Evolutionary conservation across 2,888 invertebrate species (phyloP), one percentile per base, ranked within the genome.

Genomic region (Clitarchus hookeri): DNA sequence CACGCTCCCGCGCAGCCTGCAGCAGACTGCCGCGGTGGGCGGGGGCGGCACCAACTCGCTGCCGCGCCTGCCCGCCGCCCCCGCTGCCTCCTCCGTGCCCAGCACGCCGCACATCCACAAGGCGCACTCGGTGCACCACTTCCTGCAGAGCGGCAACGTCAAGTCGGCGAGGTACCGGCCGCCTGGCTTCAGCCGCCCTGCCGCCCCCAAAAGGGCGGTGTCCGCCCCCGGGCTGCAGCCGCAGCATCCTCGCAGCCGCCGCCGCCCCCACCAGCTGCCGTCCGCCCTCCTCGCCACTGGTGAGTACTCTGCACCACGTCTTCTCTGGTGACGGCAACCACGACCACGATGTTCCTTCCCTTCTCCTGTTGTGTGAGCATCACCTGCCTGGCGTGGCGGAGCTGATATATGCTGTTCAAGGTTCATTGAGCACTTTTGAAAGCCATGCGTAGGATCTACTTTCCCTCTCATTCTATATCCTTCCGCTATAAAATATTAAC

Each of bases 131-230:
- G 93, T 94, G 88, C 93, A 93, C 88, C 94, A 94, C 89, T 94
- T 94, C 89, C 90, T 27, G 36, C 54, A 92, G 89, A 91, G 91
- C 4, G 93, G 93, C 86, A 94, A 95, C 88, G 97, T 96, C 83
- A 97, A 97, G 91, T 97, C 97, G 85, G 97, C 97, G 80, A 93
- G 97, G 78, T 97, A 97, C 91, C 93, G 97, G 8, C 97, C 97
- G 0, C 97, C 97, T 0, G 97, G 96, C 1, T 96, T 96, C 92
- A 94, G 94, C 65, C 94, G 96, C 82, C 91, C 91, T 83, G 89
- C 90, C n/a, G 92, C 92, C 86, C 95, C 96, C 0, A 96, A 96
- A 89, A 92, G 96, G 54, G 95, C 96, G 0, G 94, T 95, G 13
- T 96, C 95, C 26, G 95, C 96, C 0, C 95, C 96, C 3, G 96